A percentile compares a stretch with the other conserved stretches of the same genome.
These are phyloP conservation scores for Metallyticus violacea DNA, from an alignment of 2,888 invertebrate genomes.

Conservation along the genomic window DNA sequence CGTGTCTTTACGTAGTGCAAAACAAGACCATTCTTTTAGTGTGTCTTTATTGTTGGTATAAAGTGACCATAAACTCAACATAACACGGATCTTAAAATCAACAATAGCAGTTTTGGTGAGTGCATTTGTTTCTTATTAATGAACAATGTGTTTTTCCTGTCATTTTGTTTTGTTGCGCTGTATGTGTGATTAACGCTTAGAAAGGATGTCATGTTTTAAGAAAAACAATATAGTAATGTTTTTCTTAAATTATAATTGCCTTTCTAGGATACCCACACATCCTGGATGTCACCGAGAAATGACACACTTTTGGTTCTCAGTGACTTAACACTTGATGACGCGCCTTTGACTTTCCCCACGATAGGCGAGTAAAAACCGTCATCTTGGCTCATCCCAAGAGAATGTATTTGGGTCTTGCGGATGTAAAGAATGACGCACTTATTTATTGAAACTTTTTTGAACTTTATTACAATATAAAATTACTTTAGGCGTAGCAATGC, in stretches of 20 bases:
- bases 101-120: not conserved
- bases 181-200: not conserved
- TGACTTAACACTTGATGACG: not conserved
- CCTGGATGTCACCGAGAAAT: not conserved
- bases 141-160: not conserved
- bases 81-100: not conserved
- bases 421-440: not conserved
- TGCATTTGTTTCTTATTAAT: not conserved
- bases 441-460: too few species aligned
- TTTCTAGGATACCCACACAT: not conserved
- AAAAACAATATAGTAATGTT: not conserved
- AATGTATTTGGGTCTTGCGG: constrained; percentile 11
- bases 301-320: not conserved
- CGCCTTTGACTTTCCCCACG: not conserved
- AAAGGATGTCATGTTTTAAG: not conserved
- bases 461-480: too few species aligned
- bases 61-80: not conserved
- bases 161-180: not conserved
- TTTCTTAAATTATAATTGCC: not conserved
- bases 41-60: not conserved
- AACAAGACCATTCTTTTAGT: not conserved
- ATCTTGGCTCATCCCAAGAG: constrained; percentile 17
- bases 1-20: not conserved
- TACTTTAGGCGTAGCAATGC: too few species aligned
- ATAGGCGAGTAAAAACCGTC: not conserved